Evolutionary conservation across 2,113 vertebrate species (phyloP).

Genomic region (Parotia lawesii): DNA sequence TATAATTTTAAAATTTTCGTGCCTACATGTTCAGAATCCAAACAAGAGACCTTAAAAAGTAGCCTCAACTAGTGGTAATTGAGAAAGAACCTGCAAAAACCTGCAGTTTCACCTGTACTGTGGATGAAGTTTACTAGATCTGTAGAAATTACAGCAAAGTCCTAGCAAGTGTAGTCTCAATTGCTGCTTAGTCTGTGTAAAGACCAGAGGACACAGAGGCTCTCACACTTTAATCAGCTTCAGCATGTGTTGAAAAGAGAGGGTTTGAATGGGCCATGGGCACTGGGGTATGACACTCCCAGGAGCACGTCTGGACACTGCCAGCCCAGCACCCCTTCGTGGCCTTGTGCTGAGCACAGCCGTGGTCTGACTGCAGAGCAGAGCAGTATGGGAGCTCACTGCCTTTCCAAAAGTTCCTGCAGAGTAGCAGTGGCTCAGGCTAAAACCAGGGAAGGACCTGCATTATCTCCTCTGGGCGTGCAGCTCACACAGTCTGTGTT

Average conservation of each 20-base stretch:
- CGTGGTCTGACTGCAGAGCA: not conserved
- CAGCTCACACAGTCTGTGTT: rapidly evolving
- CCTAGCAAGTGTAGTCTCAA: not conserved
- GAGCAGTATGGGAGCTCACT: not conserved
- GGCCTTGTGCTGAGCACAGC: not conserved
- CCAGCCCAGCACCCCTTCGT: rapidly evolving
- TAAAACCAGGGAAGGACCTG: not conserved
- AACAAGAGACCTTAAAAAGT: not conserved
- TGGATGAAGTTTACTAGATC: not conserved
- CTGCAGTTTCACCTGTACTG: not conserved
- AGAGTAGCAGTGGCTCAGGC: not conserved
- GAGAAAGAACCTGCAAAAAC: not conserved
- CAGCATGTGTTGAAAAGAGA: not conserved
- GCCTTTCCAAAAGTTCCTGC: not conserved
- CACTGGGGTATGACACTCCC: not conserved
- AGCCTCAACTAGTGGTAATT: rapidly evolving
- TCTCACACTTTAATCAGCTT: not conserved
- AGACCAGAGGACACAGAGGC: not conserved
- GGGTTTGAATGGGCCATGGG: not conserved
- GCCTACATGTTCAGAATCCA: not conserved
- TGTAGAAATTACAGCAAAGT: not conserved
- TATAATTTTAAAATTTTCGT: not conserved
- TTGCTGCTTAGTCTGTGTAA: not conserved
- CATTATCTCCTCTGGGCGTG: rapidly evolving
- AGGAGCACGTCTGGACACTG: not conserved